These are phyloP conservation scores for Odocoileus virginianus DNA, from an alignment of 2,113 vertebrate species.

Conservation along the genomic window DNA sequence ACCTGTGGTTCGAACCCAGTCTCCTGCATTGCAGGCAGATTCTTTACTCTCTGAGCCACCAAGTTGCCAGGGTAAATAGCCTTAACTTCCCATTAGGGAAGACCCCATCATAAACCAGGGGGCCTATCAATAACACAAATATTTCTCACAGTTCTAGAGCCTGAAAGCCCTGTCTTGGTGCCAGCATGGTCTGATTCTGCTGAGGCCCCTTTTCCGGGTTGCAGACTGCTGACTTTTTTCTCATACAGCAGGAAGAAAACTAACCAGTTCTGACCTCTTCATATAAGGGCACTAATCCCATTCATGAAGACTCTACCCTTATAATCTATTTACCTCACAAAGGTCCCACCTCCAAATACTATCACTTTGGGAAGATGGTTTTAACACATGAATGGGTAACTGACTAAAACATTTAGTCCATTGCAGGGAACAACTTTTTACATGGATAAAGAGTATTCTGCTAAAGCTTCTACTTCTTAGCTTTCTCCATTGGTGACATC, in stretches of 20 bases:
- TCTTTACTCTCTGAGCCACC: neutral
- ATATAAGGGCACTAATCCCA: neutral
- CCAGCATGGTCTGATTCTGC: neutral
- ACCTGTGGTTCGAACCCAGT: accelerated
- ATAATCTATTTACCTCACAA: neutral
- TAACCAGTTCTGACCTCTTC: neutral
- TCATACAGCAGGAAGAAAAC: neutral
- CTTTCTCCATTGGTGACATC: neutral
- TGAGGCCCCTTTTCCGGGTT: neutral
- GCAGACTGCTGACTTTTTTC: neutral
- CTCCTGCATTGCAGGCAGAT: neutral
- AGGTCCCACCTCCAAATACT: neutral
- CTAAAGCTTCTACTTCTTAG: neutral
- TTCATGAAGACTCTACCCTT: neutral
- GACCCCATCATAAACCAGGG: neutral
- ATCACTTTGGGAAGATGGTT: neutral
- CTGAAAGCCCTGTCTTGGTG: neutral
- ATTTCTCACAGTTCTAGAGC: neutral
- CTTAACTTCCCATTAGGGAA: neutral
- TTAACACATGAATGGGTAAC: neutral
- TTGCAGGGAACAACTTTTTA: neutral
- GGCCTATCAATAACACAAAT: neutral
- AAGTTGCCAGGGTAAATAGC: neutral
- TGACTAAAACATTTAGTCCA: neutral
- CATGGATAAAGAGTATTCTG: neutral